Conservation (phyloP, 2,113 vertebrate genomes). For the Cynopterus brachyotis region DNA sequence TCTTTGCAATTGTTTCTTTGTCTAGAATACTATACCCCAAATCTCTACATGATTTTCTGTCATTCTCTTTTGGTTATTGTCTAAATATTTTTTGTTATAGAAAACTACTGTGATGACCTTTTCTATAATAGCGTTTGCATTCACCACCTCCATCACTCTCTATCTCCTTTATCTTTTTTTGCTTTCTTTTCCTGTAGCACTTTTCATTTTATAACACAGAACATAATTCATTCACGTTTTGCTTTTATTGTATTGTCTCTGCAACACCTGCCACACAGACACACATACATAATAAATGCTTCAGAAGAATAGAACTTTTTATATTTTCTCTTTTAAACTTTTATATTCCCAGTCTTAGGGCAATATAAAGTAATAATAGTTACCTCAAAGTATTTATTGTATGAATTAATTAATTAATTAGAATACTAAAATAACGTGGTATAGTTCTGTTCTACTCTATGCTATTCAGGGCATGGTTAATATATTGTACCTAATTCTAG, state of each 20-base stretch:
- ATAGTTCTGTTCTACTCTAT: neutral
- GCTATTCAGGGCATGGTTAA: neutral
- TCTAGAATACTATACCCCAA: neutral
- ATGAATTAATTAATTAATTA: neutral
- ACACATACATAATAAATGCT: neutral
- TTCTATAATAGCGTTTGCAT: neutral
- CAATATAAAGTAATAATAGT: neutral
- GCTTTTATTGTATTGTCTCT: neutral
- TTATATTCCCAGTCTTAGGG: neutral
- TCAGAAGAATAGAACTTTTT: neutral
- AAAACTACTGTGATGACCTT: neutral
- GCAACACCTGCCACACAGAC: accelerated
- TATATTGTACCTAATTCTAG: neutral
- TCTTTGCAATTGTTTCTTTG: neutral
- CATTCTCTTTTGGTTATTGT: neutral
- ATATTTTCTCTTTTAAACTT: neutral
- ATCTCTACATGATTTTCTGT: neutral
- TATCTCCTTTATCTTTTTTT: neutral
- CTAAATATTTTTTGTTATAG: neutral
- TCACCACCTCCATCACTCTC: neutral
- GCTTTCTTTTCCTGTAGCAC: neutral
- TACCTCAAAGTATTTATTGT: neutral
- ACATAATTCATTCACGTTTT: neutral
- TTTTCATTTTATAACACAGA: neutral
- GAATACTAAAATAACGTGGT: neutral